Conservation (phyloP, 1,140 invertebrate species). For the Bombus consobrinus region DNA sequence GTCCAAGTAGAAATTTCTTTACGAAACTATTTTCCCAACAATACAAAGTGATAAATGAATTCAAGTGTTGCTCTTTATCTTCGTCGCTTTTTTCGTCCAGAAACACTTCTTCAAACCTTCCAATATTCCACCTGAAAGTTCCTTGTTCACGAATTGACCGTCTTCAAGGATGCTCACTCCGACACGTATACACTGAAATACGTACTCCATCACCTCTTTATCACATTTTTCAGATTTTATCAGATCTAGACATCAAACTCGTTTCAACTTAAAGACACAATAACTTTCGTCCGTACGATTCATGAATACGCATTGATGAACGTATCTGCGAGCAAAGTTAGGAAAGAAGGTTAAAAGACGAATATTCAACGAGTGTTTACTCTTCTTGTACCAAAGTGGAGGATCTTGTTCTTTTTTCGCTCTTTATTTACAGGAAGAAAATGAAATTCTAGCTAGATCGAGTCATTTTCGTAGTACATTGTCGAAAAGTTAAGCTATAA, state of each 20-base stretch:
- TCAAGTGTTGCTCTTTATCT: not conserved
- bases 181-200: not conserved
- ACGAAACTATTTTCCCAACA: too few species aligned
- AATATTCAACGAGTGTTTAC: not conserved
- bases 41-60: not conserved
- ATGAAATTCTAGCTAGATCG: too few species aligned
- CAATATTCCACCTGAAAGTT: not conserved
- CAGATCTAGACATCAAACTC: not conserved
- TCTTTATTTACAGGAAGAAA: not conserved
- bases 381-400: too few species aligned
- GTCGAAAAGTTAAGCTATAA: too few species aligned
- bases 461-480: too few species aligned
- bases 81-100: not conserved
- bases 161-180: not conserved
- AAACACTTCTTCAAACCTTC: not conserved
- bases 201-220: not conserved
- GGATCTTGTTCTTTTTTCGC: fast-evolving
- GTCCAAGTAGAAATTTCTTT: not conserved
- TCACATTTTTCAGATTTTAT: too few species aligned
- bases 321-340: not conserved
- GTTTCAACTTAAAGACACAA: not conserved
- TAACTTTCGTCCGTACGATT: not conserved
- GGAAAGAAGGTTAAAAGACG: not conserved
- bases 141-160: not conserved
- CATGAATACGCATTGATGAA: not conserved